Evolutionary conservation across 1,140 invertebrate genomes (phyloP).

Genomic region (Caenorhabditis tropicalis): DNA sequence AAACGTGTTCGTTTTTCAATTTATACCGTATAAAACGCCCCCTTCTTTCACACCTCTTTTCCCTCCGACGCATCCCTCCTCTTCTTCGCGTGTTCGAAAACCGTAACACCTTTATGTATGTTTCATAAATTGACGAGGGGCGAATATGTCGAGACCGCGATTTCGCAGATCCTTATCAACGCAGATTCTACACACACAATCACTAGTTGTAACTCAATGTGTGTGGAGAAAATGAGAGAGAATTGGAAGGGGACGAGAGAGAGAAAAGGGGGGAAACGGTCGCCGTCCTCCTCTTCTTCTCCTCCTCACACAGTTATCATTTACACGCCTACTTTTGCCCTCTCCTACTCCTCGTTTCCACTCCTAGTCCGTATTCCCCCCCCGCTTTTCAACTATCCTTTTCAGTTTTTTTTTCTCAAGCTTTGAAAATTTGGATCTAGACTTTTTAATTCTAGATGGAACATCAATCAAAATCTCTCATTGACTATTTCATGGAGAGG

Average conservation of each 20-base stretch:
- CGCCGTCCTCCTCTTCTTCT: background rate
- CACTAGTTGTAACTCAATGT: slow-evolving; percentile 29
- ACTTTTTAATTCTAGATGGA: slow-evolving; percentile 7
- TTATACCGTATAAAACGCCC: background rate
- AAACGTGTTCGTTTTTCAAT: too few species aligned
- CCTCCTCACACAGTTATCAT: slow-evolving; percentile 24
- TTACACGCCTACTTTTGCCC: slow-evolving; percentile 43
- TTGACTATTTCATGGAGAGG: background rate
- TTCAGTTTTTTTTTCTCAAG: background rate
- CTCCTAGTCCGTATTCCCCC: background rate
- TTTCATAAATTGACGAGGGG: slow-evolving; percentile 17
- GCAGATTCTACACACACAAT: slow-evolving; percentile 34
- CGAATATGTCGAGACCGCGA: slow-evolving; percentile 11
- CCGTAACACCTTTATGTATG: slow-evolving; percentile 26
- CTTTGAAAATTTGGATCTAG: too few species aligned
- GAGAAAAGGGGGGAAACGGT: slow-evolving; percentile 24
- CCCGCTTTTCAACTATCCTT: background rate
- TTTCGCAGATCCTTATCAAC: slow-evolving; percentile 35
- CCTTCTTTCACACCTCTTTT: background rate
- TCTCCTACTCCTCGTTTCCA: background rate
- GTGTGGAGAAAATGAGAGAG: slow-evolving; percentile 17
- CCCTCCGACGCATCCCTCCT: background rate
- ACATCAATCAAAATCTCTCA: background rate
- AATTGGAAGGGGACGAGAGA: background rate
- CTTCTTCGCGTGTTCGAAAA: background rate